phyloP scores from a whole-genome alignment of 2,888 invertebrate genomes.

The Agriopis aurantiaria region DNA sequence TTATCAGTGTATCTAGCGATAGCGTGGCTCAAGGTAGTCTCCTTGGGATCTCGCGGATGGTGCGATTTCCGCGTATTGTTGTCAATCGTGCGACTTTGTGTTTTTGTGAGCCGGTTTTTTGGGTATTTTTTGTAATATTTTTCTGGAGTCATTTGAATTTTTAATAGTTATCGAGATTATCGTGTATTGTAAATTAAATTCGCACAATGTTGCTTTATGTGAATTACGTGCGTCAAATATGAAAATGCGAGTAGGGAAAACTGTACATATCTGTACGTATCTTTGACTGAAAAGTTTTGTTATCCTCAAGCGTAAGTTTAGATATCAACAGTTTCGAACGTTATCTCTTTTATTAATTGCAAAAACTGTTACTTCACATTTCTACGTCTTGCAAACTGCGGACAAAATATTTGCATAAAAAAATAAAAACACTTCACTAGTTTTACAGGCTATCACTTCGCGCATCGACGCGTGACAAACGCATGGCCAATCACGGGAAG shows the following conservation, averaged over 20 bases:
- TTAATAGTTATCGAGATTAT: background rate
- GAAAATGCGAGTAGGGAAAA: background rate
- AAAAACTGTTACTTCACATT: too few relatives aligned
- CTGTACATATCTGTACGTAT: too few relatives aligned
- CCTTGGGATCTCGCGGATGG: conserved; percentile 56
- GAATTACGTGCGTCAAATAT: background rate
- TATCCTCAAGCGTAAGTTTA: too few relatives aligned
- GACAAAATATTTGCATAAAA: background rate
- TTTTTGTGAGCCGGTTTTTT: conserved; percentile 28
- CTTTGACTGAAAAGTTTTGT: too few relatives aligned
- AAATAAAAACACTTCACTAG: background rate
- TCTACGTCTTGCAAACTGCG: background rate
- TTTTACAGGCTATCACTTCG: background rate
- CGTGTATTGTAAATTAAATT: background rate
- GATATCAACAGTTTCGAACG: too few relatives aligned
- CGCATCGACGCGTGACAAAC: background rate
- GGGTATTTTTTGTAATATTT: conserved; percentile 23
- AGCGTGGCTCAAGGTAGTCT: conserved; percentile 60
- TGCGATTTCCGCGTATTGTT: conserved; percentile 51
- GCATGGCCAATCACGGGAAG: background rate
- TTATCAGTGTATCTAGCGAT: conserved; percentile 63
- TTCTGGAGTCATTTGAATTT: conserved; percentile 4
- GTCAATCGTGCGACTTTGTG: conserved; percentile 41
- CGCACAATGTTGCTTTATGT: background rate
- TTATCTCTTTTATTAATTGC: too few relatives aligned